Percentiles rank a stretch among this genome's conserved stretches.
Conservation (phyloP, 2,888 invertebrate species). For the Drosophila helvetica region DNA sequence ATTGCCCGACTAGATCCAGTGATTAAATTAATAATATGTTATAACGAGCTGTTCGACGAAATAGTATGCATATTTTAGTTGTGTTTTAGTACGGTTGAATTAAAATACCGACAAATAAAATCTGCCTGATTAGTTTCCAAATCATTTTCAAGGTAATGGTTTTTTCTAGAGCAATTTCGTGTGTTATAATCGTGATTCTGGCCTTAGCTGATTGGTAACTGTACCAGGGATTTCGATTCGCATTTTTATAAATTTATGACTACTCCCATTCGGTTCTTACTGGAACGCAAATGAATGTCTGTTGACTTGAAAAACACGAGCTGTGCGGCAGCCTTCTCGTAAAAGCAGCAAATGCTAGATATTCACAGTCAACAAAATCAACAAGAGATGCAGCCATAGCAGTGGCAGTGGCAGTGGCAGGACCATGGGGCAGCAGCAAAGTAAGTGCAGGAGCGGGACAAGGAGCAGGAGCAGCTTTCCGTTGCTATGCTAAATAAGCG, state of each 20-base stretch:
- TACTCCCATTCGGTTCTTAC: background rate
- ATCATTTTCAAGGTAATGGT: background rate
- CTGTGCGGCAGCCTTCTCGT: constrained; percentile 45
- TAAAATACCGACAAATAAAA: background rate
- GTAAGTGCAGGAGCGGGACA: constrained; percentile 6
- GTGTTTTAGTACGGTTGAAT: background rate
- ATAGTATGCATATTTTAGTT: background rate
- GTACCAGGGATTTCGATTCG: background rate
- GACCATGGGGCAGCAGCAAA: constrained; percentile 9
- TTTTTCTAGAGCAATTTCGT: background rate
- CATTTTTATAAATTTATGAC: background rate
- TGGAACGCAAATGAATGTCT: constrained; percentile 18
- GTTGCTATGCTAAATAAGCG: constrained; percentile 54
- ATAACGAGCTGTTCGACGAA: background rate
- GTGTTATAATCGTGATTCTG: too few relatives aligned
- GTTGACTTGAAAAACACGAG: constrained; percentile 55
- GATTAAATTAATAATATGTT: constrained; percentile 2
- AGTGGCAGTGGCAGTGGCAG: background rate
- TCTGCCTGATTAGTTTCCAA: background rate
- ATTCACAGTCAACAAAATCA: constrained; percentile 58
- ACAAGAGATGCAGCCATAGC: constrained; percentile 41
- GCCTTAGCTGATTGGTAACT: too few relatives aligned
- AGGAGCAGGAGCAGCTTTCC: constrained; percentile 19
- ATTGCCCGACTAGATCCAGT: background rate
- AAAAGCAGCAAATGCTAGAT: constrained; percentile 63